Conservation (phyloP, 2,113 vertebrate species). For the Sardina pilchardus region DNA sequence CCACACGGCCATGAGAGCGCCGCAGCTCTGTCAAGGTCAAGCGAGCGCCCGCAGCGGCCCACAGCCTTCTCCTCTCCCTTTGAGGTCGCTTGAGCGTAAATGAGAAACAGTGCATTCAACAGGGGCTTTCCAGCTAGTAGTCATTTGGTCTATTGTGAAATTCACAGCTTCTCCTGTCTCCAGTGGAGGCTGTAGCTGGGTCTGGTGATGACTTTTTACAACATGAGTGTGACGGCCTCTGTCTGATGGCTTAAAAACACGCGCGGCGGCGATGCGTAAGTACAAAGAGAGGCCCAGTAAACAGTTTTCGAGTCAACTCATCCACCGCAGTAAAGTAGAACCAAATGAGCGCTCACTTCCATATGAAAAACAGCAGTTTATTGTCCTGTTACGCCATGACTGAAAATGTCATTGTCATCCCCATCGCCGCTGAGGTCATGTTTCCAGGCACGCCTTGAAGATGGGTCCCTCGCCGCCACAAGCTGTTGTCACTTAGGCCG, state of each 20-base stretch:
- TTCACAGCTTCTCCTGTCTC: slow-evolving; percentile 11
- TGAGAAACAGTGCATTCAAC: neutral
- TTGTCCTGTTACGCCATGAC: slow-evolving; percentile 48
- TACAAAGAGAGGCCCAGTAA: slow-evolving; percentile 53
- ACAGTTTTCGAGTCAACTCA: slow-evolving; percentile 58
- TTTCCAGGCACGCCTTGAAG: slow-evolving; percentile 46
- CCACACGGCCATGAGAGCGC: neutral
- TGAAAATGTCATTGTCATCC: slow-evolving; percentile 69
- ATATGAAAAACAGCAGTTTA: slow-evolving; percentile 64
- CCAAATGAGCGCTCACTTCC: slow-evolving; percentile 55
- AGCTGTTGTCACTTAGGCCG: slow-evolving; percentile 39
- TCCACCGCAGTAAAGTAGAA: slow-evolving; percentile 61
- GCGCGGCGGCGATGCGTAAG: slow-evolving; percentile 40
- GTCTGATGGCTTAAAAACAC: slow-evolving; percentile 44
- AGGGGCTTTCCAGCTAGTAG: slow-evolving; percentile 13
- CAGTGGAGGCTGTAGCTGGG: neutral
- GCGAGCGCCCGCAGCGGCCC: neutral
- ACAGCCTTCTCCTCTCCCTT: neutral
- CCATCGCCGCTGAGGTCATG: slow-evolving; percentile 64
- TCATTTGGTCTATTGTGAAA: slow-evolving; percentile 2
- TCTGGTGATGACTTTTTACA: slow-evolving; percentile 54
- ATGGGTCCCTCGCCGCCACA: slow-evolving; percentile 41
- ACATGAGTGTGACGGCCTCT: slow-evolving; percentile 41
- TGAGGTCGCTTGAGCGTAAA: neutral
- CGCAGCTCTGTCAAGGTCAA: neutral